Evolutionary conservation across 2,888 invertebrate species (phyloP).

Genomic region (Erebia ligea): DNA sequence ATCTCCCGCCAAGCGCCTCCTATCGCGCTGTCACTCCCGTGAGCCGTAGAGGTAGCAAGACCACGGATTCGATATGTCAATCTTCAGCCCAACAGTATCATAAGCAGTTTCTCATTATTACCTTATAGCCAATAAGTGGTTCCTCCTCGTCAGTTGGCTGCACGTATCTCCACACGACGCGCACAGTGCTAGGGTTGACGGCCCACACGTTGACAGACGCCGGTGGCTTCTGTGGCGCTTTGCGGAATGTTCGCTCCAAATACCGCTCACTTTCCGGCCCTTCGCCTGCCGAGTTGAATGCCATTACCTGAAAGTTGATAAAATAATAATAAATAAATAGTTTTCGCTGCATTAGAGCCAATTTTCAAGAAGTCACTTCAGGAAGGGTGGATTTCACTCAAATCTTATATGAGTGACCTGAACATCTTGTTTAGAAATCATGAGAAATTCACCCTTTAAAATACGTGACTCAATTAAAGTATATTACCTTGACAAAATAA

Average conservation of each 20-base stretch:
- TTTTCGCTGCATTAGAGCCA: neutral
- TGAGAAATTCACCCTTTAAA: neutral
- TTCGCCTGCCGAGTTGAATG: conserved; percentile 97
- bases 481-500: conserved; percentile 91
- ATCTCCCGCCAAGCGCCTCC: too few species aligned
- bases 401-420: too few species aligned
- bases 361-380: neutral
- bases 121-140: conserved; percentile 96
- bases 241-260: conserved; percentile 93
- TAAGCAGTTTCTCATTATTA: conserved; percentile 50
- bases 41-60: too few species aligned
- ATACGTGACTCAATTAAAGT: conserved; percentile 13
- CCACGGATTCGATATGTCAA: too few species aligned
- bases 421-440: neutral
- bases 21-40: too few species aligned
- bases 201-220: conserved; percentile 94
- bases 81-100: too few species aligned
- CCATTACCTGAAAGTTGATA: conserved; percentile 86
- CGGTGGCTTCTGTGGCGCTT: conserved; percentile 97
- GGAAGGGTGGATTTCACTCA: neutral
- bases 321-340: neutral
- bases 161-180: conserved; percentile 96
- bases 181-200: conserved; percentile 92
- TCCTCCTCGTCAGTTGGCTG: conserved; percentile 96
- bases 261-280: conserved; percentile 97